Percentiles rank a stretch among this genome's conserved stretches.
phyloP scores from a whole-genome alignment of 2,888 invertebrate genomes.

The Lepidocyrtoides sp. region DNA sequence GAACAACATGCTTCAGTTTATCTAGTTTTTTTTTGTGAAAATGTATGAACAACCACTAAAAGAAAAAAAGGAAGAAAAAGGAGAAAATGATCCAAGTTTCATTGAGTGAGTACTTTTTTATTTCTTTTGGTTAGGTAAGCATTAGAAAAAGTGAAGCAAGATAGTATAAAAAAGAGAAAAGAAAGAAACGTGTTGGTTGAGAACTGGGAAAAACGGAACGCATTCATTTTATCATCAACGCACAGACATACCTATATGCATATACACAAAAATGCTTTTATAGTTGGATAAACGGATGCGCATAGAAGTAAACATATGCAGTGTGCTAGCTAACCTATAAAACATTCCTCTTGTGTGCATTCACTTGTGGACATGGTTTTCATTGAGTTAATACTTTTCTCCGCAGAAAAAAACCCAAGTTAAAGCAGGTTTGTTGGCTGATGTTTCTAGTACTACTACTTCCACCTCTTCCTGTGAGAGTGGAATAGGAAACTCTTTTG shows the following conservation, averaged over 20 bases:
- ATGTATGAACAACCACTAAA: not conserved
- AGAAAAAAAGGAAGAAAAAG: constrained; percentile 6
- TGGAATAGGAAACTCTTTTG: not conserved
- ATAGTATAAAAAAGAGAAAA: not conserved
- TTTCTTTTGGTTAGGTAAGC: constrained; percentile 25
- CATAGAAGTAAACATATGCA: not conserved
- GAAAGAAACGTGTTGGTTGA: constrained; percentile 52
- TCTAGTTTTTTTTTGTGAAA: not conserved
- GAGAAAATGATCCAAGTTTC: constrained; percentile 66
- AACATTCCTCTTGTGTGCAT: constrained; percentile 1
- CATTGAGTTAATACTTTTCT: constrained; percentile 10
- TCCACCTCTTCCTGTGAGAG: not conserved
- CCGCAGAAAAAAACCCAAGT: not conserved
- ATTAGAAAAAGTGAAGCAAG: not conserved
- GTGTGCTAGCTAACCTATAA: not conserved
- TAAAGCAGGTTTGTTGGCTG: constrained; percentile 12
- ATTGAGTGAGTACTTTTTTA: constrained; percentile 35
- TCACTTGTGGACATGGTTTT: not conserved
- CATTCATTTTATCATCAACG: constrained; percentile 31
- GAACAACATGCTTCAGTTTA: not conserved
- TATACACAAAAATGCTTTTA: no score
- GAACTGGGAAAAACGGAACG: constrained; percentile 30
- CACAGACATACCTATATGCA: not conserved
- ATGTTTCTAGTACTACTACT: not conserved
- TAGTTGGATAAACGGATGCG: not conserved